Base-by-base conservation (phyloP, 2,888 invertebrate species). In the Congeria kusceri region DNA sequence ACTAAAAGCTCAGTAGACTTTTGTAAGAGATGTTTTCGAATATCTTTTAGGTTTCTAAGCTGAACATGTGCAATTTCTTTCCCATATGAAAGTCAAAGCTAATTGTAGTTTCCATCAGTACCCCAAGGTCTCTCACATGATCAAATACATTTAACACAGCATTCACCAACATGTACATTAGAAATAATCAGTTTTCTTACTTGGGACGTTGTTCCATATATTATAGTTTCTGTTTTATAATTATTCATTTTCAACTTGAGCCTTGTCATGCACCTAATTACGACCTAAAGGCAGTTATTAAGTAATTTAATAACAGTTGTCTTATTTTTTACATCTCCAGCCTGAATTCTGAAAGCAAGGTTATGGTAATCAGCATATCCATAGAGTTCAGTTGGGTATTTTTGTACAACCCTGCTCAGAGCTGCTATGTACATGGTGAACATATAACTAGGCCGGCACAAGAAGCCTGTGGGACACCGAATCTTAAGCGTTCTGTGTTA, bases 381-480 rank as follows among this genome's bases (percentile, higher is more conserved):
- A 77, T 77, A 62, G 29, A 72, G 66, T 15, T 63, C 32, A 44
- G 71, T 27, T 28, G 53, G 63, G 44, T 72, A 64, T 49, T 64
- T 72, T 53, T 68, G 53, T 23, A 68, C 64, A 20, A 77, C 68
- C 46, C 47, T 67, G n/a, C 72, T 77, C 25, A 77, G 27, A 53
- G 77, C 72, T 46, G 73, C 62, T 29, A 72, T 77, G 63, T 77
- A 77, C 67, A 72, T 46, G 32, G 68, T n/a, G n/a, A 72, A 65
- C 72, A 77, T 47, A 57, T 64, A 11, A 77, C 77, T 44, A 66
- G 77, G 5, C 72, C 65, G 4, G 73, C 73, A 69, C 69, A 76
- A 25, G 68, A 77, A 53, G 68, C 72, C 63, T 72, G 67, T 11
- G 72, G 68, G 18, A 72, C 72, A 64, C 72, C 72, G 49, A 67